phyloP scores from a whole-genome alignment of 2,888 invertebrate genomes.

The Epinotia ramella region DNA sequence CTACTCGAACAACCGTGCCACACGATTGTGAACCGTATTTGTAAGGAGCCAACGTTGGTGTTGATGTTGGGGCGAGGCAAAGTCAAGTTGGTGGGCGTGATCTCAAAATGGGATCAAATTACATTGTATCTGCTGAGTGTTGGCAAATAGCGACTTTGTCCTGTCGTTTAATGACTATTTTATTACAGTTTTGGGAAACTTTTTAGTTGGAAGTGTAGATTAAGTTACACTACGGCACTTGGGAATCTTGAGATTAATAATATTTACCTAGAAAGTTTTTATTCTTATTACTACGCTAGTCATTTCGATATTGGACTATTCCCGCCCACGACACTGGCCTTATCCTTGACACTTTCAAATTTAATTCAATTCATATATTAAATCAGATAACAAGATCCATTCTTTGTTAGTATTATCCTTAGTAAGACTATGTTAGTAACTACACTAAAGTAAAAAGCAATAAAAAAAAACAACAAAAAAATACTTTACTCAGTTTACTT shows the following conservation, averaged over 20 bases:
- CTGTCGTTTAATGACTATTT: constrained; percentile 32
- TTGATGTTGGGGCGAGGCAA: neutral
- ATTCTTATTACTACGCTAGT: neutral
- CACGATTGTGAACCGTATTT: neutral
- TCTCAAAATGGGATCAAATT: constrained; percentile 46
- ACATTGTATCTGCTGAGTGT: constrained; percentile 39
- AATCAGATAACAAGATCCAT: too few relatives aligned
- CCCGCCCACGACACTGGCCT: too few relatives aligned
- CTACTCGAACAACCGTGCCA: neutral
- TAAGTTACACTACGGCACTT: neutral
- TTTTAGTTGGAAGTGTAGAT: neutral
- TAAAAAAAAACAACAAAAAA: too few relatives aligned
- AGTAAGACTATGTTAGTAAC: too few relatives aligned
- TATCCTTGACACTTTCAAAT: too few relatives aligned
- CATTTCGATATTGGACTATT: too few relatives aligned
- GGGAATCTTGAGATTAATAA: neutral
- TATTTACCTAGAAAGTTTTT: neutral
- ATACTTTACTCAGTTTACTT: too few relatives aligned
- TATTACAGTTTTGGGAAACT: constrained; percentile 17
- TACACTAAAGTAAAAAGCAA: too few relatives aligned
- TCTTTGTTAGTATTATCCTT: too few relatives aligned
- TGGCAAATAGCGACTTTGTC: constrained; percentile 30
- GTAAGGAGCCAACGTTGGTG: neutral
- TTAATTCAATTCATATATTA: too few relatives aligned
- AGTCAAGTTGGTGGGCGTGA: constrained; percentile 38